These are phyloP conservation scores for Amiota minor DNA, from an alignment of 2,888 invertebrate genomes.

Conservation along the genomic window DNA sequence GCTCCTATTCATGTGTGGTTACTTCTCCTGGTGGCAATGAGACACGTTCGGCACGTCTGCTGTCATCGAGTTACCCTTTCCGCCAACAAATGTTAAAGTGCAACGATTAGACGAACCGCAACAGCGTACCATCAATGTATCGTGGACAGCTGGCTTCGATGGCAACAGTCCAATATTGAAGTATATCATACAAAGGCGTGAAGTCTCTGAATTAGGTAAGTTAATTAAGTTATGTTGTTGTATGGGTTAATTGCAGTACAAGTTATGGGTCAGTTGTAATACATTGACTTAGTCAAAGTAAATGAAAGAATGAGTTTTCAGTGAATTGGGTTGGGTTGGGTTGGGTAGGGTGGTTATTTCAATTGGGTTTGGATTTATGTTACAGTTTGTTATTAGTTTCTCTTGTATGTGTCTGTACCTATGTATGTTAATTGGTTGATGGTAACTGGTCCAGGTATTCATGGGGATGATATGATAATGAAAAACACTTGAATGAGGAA, in stretches of 20 bases:
- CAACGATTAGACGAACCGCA: constrained; percentile 79
- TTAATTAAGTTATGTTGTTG: constrained; percentile 41
- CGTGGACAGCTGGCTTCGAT: constrained; percentile 97
- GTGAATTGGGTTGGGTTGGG: too few relatives aligned
- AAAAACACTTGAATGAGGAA: too few relatives aligned
- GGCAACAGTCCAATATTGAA: constrained; percentile 96
- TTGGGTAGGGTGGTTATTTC: too few relatives aligned
- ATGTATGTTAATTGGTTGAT: too few relatives aligned
- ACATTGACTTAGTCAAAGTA: not conserved
- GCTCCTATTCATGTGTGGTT: constrained; percentile 91
- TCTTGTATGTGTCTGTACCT: too few relatives aligned
- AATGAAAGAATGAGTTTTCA: not conserved
- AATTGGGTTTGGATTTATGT: too few relatives aligned
- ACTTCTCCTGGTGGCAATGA: constrained; percentile 94
- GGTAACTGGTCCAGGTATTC: too few relatives aligned
- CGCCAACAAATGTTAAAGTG: constrained; percentile 91
- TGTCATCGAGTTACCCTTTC: constrained; percentile 96
- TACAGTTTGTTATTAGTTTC: too few relatives aligned
- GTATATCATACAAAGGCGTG: constrained; percentile 92
- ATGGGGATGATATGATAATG: too few relatives aligned
- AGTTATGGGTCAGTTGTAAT: too few relatives aligned
- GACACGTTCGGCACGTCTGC: constrained; percentile 87
- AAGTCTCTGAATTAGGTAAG: constrained; percentile 89
- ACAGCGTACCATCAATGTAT: constrained; percentile 88
- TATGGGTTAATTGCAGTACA: not conserved